A percentile compares a stretch with the other conserved stretches of the same genome.
Evolutionary conservation across 2,797 vertebrate species (phyloP).

Genomic region (Cyclopterus lumpus): DNA sequence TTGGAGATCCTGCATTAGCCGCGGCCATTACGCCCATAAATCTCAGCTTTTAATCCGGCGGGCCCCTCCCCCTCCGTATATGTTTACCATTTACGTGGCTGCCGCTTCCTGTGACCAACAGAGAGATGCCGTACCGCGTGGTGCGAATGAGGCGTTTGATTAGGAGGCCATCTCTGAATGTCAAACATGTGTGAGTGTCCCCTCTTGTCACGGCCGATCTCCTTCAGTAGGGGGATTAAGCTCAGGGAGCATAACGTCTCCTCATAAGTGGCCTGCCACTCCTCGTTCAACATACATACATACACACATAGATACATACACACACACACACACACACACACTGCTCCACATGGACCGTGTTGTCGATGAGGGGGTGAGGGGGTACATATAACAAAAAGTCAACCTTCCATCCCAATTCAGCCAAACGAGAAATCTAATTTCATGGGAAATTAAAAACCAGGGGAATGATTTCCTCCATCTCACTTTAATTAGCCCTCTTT

Average conservation of each 20-base stretch:
- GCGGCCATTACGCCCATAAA: too few relatives aligned
- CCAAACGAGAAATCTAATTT: slow-evolving; percentile 76
- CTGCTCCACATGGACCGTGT: slow-evolving; percentile 21
- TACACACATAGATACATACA: slow-evolving; percentile 1
- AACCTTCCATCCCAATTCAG: slow-evolving; percentile 44
- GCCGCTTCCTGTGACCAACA: background rate
- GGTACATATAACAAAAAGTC: slow-evolving; percentile 22
- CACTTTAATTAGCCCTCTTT: slow-evolving; percentile 68
- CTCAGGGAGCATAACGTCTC: slow-evolving; percentile 61
- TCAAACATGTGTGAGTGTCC: slow-evolving; percentile 41
- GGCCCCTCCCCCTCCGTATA: background rate
- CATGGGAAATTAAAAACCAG: slow-evolving; percentile 65
- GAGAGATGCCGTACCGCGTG: background rate
- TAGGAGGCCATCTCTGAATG: slow-evolving; percentile 15
- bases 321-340: background rate
- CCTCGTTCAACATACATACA: slow-evolving; percentile 43
- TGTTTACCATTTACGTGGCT: background rate
- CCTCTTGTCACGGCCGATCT: slow-evolving; percentile 47
- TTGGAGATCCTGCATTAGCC: slow-evolving; percentile 49
- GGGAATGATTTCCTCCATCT: slow-evolving; percentile 65
- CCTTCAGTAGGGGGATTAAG: slow-evolving; percentile 62
- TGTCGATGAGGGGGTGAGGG: background rate
- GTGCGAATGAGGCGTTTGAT: background rate
- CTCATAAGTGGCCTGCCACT: slow-evolving; percentile 75
- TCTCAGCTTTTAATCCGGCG: background rate